These are phyloP conservation scores for Cirrhinus molitorella DNA, from an alignment of 2,797 vertebrate species.

Conservation along the genomic window DNA sequence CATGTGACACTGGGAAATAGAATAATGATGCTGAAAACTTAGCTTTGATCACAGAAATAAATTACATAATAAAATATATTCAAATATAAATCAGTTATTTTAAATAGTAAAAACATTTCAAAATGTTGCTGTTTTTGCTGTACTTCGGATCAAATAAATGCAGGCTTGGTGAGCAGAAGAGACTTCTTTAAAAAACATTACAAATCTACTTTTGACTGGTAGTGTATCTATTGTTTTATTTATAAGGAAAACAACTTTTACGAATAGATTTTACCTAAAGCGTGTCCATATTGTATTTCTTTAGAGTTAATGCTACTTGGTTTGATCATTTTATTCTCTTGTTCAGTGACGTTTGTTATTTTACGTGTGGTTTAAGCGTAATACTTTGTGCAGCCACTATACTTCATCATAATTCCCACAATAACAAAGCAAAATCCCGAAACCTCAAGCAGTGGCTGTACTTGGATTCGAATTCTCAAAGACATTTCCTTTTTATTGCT, in stretches of 20 bases:
- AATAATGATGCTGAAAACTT: no score
- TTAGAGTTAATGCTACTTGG: not conserved
- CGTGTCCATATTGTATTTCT: not conserved
- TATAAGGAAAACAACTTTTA: not conserved
- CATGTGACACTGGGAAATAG: no score
- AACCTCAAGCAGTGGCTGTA: not conserved
- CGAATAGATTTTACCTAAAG: not conserved
- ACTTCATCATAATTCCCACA: not conserved
- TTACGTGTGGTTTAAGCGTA: not conserved
- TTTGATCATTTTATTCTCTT: not conserved
- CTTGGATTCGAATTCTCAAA: not conserved
- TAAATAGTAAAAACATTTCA: no score
- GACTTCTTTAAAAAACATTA: no score
- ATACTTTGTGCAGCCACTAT: not conserved
- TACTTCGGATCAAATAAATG: no score
- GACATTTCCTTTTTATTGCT: constrained; percentile 43
- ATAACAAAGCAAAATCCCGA: not conserved
- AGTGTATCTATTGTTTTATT: no score
- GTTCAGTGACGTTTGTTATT: not conserved
- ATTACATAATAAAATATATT: no score
- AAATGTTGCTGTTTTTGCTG: no score
- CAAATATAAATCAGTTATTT: no score
- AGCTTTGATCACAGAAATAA: no score
- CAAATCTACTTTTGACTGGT: no score
- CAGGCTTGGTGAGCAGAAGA: no score